Evolutionary conservation across 2,113 vertebrate species (phyloP).

Genomic region (Perca schrenkii): DNA sequence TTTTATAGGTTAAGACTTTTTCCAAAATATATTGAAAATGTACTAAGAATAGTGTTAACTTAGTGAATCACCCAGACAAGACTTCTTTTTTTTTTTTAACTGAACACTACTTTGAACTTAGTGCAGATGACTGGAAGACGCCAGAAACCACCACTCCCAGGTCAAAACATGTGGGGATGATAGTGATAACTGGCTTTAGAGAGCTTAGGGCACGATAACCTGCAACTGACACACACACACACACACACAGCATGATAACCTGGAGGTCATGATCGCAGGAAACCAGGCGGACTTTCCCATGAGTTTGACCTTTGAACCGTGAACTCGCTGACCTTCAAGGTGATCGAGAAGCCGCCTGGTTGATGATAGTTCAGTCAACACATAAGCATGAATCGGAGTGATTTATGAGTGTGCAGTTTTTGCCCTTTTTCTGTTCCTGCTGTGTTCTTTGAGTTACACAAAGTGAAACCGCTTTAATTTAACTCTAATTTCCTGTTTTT

Average conservation of each 20-base stretch:
- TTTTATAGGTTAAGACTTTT: too few species aligned
- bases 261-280: conserved; percentile 59
- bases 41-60: too few species aligned
- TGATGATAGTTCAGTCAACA: conserved; percentile 39
- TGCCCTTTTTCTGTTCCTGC: background rate
- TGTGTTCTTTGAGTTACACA: background rate
- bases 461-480: conserved; percentile 1
- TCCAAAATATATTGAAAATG: too few species aligned
- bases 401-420: conserved; percentile 12
- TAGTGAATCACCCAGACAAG: background rate
- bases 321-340: conserved; percentile 42
- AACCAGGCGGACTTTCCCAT: conserved; percentile 58
- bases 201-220: conserved; percentile 40
- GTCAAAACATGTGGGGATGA: conserved; percentile 14
- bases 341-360: conserved; percentile 24
- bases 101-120: background rate
- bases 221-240: conserved; percentile 33
- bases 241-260: conserved; percentile 55
- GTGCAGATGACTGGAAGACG: background rate
- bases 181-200: conserved; percentile 26
- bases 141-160: background rate
- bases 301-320: conserved; percentile 56
- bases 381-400: conserved; percentile 6
- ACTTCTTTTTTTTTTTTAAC: background rate
- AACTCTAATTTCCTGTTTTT: conserved; percentile 9